Evolutionary conservation across 1,140 invertebrate genomes (phyloP).

Genomic region (Potamilus streckersoni): DNA sequence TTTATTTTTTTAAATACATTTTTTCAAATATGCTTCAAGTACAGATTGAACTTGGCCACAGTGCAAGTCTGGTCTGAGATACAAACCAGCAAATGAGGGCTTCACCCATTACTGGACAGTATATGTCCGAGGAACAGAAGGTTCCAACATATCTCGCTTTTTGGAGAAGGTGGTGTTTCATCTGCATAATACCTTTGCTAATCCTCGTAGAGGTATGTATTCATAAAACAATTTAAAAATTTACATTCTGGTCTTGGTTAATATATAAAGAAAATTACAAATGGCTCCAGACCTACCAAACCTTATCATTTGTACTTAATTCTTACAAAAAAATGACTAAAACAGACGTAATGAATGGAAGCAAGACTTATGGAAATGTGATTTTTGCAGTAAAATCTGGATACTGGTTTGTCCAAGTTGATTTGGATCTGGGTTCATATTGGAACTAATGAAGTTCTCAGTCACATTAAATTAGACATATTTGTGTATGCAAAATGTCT

Average conservation of each 20-base stretch:
- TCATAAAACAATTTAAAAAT: neutral
- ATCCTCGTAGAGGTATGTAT: constrained; percentile 79
- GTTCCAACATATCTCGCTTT: constrained; percentile 82
- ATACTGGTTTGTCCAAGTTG: too few relatives aligned
- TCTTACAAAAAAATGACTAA: too few relatives aligned
- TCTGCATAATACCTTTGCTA: constrained; percentile 91
- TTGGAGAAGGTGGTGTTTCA: constrained; percentile 94
- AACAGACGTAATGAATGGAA: too few relatives aligned
- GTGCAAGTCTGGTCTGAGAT: constrained; percentile 81
- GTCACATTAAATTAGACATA: too few relatives aligned
- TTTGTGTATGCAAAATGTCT: too few relatives aligned
- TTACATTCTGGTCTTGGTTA: neutral
- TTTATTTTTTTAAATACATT: neutral
- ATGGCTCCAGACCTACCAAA: too few relatives aligned
- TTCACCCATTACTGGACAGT: constrained; percentile 98
- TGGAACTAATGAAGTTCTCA: too few relatives aligned
- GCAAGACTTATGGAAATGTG: too few relatives aligned
- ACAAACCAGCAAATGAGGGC: constrained; percentile 84
- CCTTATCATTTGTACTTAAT: too few relatives aligned
- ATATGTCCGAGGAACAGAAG: constrained; percentile 89
- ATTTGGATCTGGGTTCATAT: too few relatives aligned
- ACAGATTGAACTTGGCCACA: constrained; percentile 90
- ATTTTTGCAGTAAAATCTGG: too few relatives aligned
- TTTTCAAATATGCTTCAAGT: constrained; percentile 74
- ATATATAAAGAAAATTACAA: neutral